Evolutionary conservation across 2,797 vertebrate species (phyloP), one percentile per base, ranked within the genome.

Genomic region (Enteromius afrohamiltoni): DNA sequence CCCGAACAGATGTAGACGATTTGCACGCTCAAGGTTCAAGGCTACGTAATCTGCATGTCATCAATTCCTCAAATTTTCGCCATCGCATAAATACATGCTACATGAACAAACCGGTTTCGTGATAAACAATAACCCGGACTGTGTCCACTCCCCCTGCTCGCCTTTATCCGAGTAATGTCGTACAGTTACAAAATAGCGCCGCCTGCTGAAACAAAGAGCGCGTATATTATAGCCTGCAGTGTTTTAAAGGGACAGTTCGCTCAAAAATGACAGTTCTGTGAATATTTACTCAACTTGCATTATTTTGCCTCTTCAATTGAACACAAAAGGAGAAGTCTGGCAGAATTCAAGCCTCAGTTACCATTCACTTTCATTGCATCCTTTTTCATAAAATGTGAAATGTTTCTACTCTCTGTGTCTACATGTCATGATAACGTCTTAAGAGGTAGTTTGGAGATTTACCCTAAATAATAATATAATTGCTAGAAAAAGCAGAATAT

Each of bases 81-180:
- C 75, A 47, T 68, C 6, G 21, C 16, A 16, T 19, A 29, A 62
- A 70, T 37, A 6, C 26, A 29, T 19, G 10, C 65, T 8, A 60
- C 37, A 55, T n/a, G 29, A 47, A 40, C 42, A 49, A 71, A 83
- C 82, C 75, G 82, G 75, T 78, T 82, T 71, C 14, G 67, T 29
- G 42, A 51, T 70, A 68, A 26, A 78, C 26, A 83, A 83, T 78
- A 78, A 71, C 49, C 65, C 53, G 21, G 3, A 23, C 13, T 45
- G 2, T 16, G 67, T 78, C 75, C 82, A 83, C 53, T 60, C 82
- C 82, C 82, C 74, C 45, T 71, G 19, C 42, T 29, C 8, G 65
- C 37, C 65, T 83, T 49, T 64, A 47, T 53, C 29, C 11, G 31
- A 64, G 70, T 37, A 37, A 78, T 34, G 23, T 42, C 62, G 23